Evolutionary conservation across 2,797 vertebrate genomes (phyloP).

Genomic region (Cyclura pinguis): DNA sequence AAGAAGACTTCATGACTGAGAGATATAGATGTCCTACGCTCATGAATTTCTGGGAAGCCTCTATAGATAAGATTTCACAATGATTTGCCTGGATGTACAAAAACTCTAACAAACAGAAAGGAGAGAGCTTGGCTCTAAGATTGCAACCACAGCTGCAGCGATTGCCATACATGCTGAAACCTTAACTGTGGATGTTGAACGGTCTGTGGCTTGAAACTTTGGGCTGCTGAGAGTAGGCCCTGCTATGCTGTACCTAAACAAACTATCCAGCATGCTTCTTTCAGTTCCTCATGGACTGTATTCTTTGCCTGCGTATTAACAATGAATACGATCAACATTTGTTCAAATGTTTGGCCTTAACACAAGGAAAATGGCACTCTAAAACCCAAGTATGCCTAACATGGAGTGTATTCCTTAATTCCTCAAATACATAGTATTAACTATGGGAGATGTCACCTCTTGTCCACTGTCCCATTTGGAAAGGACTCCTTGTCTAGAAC

Average conservation of each 20-base stretch:
- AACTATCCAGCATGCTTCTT: neutral
- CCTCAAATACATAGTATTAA: neutral
- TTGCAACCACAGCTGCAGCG: neutral
- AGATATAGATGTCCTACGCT: neutral
- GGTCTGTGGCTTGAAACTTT: conserved; percentile 1
- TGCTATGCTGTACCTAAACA: neutral
- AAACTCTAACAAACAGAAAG: conserved; percentile 3
- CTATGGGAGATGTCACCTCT: conserved; percentile 4
- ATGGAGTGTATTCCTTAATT: neutral
- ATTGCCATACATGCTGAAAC: neutral
- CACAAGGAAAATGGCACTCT: conserved; percentile 18
- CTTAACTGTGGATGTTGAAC: neutral
- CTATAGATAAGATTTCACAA: neutral
- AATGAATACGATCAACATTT: conserved; percentile 3
- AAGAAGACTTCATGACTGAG: neutral
- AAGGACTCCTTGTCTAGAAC: conserved; percentile 25
- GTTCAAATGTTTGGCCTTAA: conserved; percentile 38
- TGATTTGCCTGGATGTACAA: neutral
- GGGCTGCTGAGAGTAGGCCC: neutral
- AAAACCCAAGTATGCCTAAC: neutral
- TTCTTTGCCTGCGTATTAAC: neutral
- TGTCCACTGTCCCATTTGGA: conserved; percentile 8
- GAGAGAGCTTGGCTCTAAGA: neutral
- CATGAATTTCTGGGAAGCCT: neutral
- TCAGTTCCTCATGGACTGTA: neutral